Conservation (phyloP, 2,888 invertebrate species). For the Macrophya alboannulata region DNA sequence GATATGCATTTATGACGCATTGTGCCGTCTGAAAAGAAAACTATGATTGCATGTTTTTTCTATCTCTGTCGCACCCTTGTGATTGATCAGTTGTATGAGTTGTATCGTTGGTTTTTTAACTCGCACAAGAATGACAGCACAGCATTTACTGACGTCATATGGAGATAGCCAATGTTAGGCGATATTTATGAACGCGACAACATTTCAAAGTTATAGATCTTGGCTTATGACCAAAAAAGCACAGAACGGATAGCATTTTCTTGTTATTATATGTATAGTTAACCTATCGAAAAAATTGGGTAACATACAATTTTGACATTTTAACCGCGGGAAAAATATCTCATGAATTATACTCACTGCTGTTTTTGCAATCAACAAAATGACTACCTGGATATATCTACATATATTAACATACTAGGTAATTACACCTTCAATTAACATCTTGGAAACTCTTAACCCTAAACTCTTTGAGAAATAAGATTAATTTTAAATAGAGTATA, state of each 20-base stretch:
- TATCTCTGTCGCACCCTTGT: background rate
- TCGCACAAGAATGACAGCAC: background rate
- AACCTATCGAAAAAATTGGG: constrained; percentile 25
- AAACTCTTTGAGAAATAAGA: background rate
- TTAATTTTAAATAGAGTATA: no score
- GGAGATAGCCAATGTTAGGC: background rate
- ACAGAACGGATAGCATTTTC: background rate
- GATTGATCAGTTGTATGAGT: no score
- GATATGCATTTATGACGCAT: background rate
- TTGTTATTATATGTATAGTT: constrained; percentile 10
- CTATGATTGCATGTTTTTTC: background rate
- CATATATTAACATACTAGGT: background rate
- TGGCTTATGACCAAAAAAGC: constrained; percentile 18
- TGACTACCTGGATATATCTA: background rate
- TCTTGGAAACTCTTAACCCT: background rate
- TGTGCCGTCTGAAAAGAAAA: background rate
- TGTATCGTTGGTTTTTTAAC: background rate
- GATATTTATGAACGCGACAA: constrained; percentile 4
- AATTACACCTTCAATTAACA: background rate
- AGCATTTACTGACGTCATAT: background rate
- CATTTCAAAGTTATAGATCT: background rate
- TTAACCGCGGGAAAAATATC: constrained; percentile 31
- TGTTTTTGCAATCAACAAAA: background rate
- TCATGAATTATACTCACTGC: background rate
- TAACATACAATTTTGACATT: background rate